Evolutionary conservation across 2,797 vertebrate species (phyloP), one percentile per base, ranked within the genome.

Genomic region (Podarcis siculus): DNA sequence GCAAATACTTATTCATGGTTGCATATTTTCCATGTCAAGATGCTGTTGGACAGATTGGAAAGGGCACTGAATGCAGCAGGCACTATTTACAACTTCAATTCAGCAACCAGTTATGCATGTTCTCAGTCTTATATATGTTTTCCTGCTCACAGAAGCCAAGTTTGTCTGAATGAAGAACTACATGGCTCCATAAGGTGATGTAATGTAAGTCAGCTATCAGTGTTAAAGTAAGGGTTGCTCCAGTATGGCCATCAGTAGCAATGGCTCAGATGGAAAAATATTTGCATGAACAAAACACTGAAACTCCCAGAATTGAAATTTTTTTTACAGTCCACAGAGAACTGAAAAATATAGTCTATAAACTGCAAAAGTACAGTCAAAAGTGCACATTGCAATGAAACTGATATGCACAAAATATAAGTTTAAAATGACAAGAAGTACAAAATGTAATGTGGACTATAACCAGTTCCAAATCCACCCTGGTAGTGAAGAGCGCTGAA

Each of bases 401-500:
- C 15, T 82, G 32, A 35, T 15, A 39, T 4, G 19, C 1, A 19
- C 72, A 81, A 76, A 86, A 27, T 8, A 2, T 35, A 27, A 37
- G 42, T 67, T 89, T 77, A 35, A 87, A 83, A 32, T 61, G 23
- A 78, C 69, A 78, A 30, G 39, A 86, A 77, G 23, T 85, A 42
- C 27, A 69, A 80, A 30, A 69, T 72, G 73, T 79, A 10, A 9
- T 84, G 7, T 35, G 27, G 21, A 67, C 27, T 85, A 35, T 69
- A 87, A 86, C 25, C 64, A 87, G 77, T 87, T 79, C 64, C 12
- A 79, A 88, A 86, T 17, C 1, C 61, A 75, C 66, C 30, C 71
- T 90, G 30, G n/a, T 73, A 55, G 58, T 39, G 75, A 86, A 79
- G 35, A 32, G 32, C 7, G 71, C 12, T 72, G 30, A 32, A 49